Conservation (phyloP, 2,113 vertebrate species). For the Apistogramma diplotaenia region DNA sequence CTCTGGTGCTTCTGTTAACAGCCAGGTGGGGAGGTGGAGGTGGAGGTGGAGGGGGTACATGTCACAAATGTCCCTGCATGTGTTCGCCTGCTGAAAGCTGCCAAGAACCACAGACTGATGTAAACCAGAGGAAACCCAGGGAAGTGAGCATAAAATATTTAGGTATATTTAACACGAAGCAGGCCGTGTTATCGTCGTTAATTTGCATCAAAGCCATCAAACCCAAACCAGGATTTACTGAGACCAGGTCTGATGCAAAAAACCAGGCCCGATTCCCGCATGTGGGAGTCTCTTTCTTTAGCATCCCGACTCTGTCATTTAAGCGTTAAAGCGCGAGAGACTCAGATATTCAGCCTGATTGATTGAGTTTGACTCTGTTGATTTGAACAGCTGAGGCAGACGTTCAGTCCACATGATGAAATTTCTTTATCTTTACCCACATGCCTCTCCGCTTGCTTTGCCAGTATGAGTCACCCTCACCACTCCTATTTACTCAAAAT, state of each 20-base stretch:
- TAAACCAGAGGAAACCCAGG: not conserved
- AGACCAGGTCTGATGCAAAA: not conserved
- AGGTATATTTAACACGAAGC: not conserved
- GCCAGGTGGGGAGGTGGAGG: not conserved
- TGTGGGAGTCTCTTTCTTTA: not conserved
- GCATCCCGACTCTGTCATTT: not conserved
- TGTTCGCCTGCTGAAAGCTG: slow-evolving; percentile 27
- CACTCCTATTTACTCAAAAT: slow-evolving; percentile 41
- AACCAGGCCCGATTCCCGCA: not conserved
- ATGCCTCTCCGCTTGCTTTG: not conserved
- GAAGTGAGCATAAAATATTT: not conserved
- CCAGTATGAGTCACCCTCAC: slow-evolving; percentile 25
- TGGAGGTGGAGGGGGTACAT: not conserved
- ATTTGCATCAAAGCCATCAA: not conserved
- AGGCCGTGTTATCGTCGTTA: not conserved
- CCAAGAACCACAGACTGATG: slow-evolving; percentile 40
- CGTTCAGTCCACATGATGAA: slow-evolving; percentile 39
- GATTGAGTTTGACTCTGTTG: slow-evolving; percentile 49
- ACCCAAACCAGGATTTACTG: not conserved
- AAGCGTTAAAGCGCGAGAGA: not conserved
- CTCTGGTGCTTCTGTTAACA: slow-evolving; percentile 39
- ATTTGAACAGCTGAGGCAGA: slow-evolving; percentile 39
- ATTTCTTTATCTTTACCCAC: slow-evolving; percentile 37
- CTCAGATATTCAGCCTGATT: slow-evolving; percentile 25
- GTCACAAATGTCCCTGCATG: not conserved